Evolutionary conservation across 2,797 vertebrate species (phyloP).

Genomic region (Cygnus olor): DNA sequence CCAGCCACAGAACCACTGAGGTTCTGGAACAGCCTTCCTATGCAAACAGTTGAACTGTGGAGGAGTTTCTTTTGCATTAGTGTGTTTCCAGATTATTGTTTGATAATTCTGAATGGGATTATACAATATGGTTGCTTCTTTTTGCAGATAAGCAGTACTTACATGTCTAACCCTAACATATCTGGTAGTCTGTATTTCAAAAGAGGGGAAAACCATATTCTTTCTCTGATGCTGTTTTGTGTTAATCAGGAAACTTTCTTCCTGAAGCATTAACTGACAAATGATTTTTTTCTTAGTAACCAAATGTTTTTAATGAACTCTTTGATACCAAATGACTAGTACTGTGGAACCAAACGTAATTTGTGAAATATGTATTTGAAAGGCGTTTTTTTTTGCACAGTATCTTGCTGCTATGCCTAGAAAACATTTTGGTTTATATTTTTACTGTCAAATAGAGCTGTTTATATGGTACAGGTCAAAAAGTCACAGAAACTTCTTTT

Average conservation of each 20-base stretch:
- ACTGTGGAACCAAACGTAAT: background rate
- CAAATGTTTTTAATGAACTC: background rate
- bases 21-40: background rate
- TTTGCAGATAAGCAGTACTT: background rate
- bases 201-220: background rate
- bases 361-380: constrained; percentile 3
- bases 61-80: background rate
- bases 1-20: background rate
- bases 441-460: constrained; percentile 10
- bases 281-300: background rate
- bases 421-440: background rate
- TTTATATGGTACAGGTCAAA: constrained; percentile 23
- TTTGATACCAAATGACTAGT: background rate
- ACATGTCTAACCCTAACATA: background rate
- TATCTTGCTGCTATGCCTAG: background rate
- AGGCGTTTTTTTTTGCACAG: background rate
- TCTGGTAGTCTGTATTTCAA: background rate
- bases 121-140: background rate
- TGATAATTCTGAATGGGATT: background rate
- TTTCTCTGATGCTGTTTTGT: background rate
- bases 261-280: background rate
- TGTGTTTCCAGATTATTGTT: background rate
- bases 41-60: background rate
- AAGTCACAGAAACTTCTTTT: constrained; percentile 33
- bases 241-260: background rate